Evolutionary conservation across 2,113 vertebrate species (phyloP).

Genomic region (Xenopus laevis): DNA sequence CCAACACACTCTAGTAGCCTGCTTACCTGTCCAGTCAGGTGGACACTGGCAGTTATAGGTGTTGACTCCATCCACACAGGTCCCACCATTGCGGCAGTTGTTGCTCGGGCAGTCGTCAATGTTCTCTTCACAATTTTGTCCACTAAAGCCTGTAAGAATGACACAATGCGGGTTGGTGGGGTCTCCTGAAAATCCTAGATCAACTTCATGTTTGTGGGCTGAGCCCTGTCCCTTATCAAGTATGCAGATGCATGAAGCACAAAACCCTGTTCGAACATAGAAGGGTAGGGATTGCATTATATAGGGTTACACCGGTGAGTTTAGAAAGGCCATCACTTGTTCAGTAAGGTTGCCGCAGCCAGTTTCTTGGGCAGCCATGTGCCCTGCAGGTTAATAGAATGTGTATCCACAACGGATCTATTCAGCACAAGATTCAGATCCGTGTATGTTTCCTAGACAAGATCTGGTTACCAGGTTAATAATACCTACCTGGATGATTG

Average conservation of each 20-base stretch:
- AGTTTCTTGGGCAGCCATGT: not conserved
- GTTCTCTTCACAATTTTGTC: constrained; percentile 89
- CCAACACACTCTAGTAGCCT: no score
- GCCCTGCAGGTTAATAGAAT: not conserved
- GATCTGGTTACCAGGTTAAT: not conserved
- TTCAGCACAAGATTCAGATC: not conserved
- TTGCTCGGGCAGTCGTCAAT: constrained; percentile 86
- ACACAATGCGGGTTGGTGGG: no score
- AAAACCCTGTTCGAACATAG: no score
- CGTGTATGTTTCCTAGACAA: not conserved
- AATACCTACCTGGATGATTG: not conserved
- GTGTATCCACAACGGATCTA: not conserved
- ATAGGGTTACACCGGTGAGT: no score
- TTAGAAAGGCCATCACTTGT: no score
- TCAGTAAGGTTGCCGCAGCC: not conserved
- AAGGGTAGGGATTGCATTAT: no score
- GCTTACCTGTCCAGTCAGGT: constrained; percentile 85
- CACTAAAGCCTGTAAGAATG: constrained; percentile 72
- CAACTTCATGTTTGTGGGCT: no score
- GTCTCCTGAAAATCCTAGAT: no score
- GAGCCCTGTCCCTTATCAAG: no score
- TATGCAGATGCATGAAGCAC: no score
- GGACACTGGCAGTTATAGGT: constrained; percentile 96
- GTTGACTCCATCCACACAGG: constrained; percentile 91
- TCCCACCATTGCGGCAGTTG: constrained; percentile 81